These are phyloP conservation scores for Octodon degus DNA, from an alignment of 2,113 vertebrate species.

Conservation along the genomic window DNA sequence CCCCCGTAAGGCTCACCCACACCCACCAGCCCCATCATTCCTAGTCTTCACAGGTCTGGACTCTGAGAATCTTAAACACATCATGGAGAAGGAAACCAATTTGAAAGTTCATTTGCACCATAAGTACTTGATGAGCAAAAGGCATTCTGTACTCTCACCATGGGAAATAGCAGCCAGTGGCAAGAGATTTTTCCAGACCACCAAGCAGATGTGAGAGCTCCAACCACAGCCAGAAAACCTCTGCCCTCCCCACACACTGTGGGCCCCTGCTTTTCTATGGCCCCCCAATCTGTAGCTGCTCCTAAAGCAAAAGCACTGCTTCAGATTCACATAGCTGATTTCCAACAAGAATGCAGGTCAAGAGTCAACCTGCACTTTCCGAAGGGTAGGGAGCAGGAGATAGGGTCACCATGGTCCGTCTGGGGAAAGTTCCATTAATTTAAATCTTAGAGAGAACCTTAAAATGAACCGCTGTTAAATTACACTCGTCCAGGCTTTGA, in stretches of 20 bases:
- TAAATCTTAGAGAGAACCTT: conserved; percentile 63
- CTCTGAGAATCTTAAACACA: conserved; percentile 11
- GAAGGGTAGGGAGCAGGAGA: conserved; percentile 45
- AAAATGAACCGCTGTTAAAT: conserved; percentile 59
- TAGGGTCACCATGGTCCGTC: conserved; percentile 49
- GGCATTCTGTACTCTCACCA: conserved; percentile 16
- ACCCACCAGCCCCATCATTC: not conserved
- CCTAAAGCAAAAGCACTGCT: not conserved
- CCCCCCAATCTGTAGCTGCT: conserved; percentile 27
- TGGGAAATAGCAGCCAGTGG: conserved; percentile 51
- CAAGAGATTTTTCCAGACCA: conserved; percentile 45
- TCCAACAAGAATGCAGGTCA: conserved; percentile 74
- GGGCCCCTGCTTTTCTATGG: conserved; percentile 50
- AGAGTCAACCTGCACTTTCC: conserved; percentile 73
- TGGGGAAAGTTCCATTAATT: conserved; percentile 71
- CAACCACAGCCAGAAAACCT: not conserved
- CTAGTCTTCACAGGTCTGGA: not conserved
- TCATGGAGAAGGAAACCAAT: conserved; percentile 36
- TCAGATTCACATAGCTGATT: conserved; percentile 49
- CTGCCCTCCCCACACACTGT: not conserved
- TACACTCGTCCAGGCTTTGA: conserved; percentile 61
- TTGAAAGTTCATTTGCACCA: conserved; percentile 48
- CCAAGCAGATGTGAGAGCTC: conserved; percentile 51
- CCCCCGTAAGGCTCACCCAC: not conserved
- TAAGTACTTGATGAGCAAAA: conserved; percentile 26